phyloP scores from a whole-genome alignment of 2,113 vertebrate genomes.

The Sinocyclocheilus anshuiensis region DNA sequence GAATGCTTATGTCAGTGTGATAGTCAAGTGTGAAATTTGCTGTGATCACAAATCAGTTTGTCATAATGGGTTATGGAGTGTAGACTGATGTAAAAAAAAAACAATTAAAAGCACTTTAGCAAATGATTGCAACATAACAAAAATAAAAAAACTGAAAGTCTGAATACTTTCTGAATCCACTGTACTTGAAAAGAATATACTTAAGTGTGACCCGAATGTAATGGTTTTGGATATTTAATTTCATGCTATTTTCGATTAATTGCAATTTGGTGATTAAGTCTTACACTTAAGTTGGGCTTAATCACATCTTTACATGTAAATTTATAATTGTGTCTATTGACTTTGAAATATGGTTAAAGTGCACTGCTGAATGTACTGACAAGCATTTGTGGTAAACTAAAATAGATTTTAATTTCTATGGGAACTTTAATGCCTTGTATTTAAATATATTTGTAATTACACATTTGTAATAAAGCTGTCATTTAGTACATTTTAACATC shows the following conservation, averaged over 20 bases:
- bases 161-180: too few species aligned
- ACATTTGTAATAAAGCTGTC: neutral
- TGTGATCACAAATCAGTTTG: too few species aligned
- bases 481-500: neutral
- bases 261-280: neutral
- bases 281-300: neutral
- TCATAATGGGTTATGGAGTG: too few species aligned
- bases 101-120: too few species aligned
- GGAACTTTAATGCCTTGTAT: neutral
- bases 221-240: neutral
- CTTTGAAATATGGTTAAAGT: neutral
- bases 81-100: too few species aligned
- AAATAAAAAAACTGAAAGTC: too few species aligned
- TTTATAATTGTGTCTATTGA: neutral
- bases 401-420: neutral
- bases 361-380: neutral
- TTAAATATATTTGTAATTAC: neutral
- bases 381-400: neutral
- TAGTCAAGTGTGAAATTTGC: too few species aligned
- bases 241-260: neutral
- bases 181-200: too few species aligned
- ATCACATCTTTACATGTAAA: neutral
- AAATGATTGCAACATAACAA: too few species aligned
- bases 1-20: too few species aligned
- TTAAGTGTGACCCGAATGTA: too few species aligned